phyloP scores from a whole-genome alignment of 1,140 invertebrate genomes.

The Phthorimaea operculella region DNA sequence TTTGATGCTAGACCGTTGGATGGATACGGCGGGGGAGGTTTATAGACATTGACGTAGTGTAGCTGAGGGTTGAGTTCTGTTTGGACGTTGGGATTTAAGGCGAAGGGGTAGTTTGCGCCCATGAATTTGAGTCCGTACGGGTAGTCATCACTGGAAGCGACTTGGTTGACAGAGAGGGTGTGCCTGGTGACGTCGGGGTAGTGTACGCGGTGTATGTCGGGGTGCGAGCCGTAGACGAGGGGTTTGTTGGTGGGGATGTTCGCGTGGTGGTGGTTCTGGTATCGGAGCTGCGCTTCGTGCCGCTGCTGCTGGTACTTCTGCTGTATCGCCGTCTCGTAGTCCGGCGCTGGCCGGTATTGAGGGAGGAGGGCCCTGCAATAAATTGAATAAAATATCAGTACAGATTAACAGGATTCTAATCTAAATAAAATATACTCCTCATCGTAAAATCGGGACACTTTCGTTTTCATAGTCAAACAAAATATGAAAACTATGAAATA shows the following conservation, averaged over 20 bases:
- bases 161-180: slow-evolving; percentile 50
- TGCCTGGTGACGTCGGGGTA: slow-evolving; percentile 74
- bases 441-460: no score
- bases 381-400: background rate
- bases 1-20: slow-evolving; percentile 77
- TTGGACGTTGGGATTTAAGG: slow-evolving; percentile 53
- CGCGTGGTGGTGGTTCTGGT: slow-evolving; percentile 54
- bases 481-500: no score
- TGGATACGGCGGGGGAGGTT: slow-evolving; percentile 86
- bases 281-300: slow-evolving; percentile 51
- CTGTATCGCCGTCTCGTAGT: slow-evolving; percentile 93
- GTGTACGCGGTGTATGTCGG: slow-evolving; percentile 71
- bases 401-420: background rate
- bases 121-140: slow-evolving; percentile 43
- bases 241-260: slow-evolving; percentile 39
- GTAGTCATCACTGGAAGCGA: slow-evolving; percentile 43
- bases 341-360: slow-evolving; percentile 90
- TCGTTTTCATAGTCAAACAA: no score
- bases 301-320: slow-evolving; percentile 74
- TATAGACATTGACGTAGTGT: slow-evolving; percentile 78
- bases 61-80: slow-evolving; percentile 50
- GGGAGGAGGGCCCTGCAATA: slow-evolving; percentile 78
- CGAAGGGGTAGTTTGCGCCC: slow-evolving; percentile 45
- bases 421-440: no score
- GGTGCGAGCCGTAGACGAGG: slow-evolving; percentile 72